Conservation (phyloP, 2,113 vertebrate genomes). For the Microcebus griseorufus region DNA sequence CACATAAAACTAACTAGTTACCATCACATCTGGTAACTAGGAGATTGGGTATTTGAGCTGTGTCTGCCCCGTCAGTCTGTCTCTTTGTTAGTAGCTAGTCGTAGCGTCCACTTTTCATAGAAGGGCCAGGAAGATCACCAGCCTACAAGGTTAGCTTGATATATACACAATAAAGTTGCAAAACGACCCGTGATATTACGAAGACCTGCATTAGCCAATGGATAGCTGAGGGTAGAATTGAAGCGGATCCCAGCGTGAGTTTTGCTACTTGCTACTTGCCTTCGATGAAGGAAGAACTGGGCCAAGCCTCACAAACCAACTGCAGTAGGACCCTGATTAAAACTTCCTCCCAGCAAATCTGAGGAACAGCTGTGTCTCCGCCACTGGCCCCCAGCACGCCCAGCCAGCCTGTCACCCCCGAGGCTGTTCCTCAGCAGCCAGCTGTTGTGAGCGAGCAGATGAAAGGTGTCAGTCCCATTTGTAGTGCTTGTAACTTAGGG, state of each 20-base stretch:
- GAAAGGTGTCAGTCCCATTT: slow-evolving; percentile 46
- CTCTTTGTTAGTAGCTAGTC: not conserved
- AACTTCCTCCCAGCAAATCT: not conserved
- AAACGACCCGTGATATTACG: not conserved
- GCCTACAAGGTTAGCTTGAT: not conserved
- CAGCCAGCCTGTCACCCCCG: slow-evolving; percentile 39
- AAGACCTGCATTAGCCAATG: not conserved
- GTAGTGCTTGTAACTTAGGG: not conserved
- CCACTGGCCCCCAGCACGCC: not conserved
- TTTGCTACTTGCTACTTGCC: not conserved
- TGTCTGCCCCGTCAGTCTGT: accelerated
- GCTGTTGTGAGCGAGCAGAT: slow-evolving; percentile 64
- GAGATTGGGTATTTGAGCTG: not conserved
- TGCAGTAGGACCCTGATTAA: not conserved
- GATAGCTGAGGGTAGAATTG: not conserved
- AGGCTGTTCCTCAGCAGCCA: slow-evolving; percentile 62
- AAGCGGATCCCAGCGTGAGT: not conserved
- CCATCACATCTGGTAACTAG: not conserved
- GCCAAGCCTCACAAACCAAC: not conserved
- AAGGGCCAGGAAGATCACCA: not conserved
- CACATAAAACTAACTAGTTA: not conserved
- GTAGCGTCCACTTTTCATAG: not conserved
- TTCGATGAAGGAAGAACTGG: not conserved
- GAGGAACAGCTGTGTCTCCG: slow-evolving; percentile 64
- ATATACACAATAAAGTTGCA: not conserved